A percentile compares a stretch with the other conserved stretches of the same genome.
Evolutionary conservation across 2,113 vertebrate genomes (phyloP).

Genomic region (Sinocyclocheilus maitianheensis): DNA sequence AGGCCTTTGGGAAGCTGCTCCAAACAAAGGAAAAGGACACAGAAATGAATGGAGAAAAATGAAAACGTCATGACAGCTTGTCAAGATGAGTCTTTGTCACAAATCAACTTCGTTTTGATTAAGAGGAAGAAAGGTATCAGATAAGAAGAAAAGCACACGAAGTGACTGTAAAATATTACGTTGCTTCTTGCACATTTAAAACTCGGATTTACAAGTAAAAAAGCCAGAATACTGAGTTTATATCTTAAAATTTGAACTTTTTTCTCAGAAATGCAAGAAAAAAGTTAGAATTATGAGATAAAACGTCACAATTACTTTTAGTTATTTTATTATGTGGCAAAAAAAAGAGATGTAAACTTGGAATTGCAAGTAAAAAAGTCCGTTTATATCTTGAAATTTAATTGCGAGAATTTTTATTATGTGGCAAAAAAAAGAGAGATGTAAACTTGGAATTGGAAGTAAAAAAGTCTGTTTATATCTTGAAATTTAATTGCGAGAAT

Average conservation of each 20-base stretch:
- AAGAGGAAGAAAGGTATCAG: neutral
- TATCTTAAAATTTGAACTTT: neutral
- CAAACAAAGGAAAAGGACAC: conserved; percentile 15
- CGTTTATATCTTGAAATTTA: no score
- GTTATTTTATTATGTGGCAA: no score
- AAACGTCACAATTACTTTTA: no score
- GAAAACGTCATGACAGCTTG: conserved; percentile 6
- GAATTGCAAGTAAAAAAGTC: no score
- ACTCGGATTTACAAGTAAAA: neutral
- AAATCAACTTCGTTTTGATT: neutral
- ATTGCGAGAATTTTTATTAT: no score
- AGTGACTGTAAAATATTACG: neutral
- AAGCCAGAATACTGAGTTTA: neutral
- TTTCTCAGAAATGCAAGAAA: neutral
- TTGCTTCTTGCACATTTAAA: neutral
- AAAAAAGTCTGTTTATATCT: no score
- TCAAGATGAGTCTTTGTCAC: conserved; percentile 17
- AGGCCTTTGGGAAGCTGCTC: conserved; percentile 29
- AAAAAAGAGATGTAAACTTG: no score
- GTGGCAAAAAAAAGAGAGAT: no score
- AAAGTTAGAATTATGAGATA: no score
- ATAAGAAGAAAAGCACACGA: neutral
- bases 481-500: no score
- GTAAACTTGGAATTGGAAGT: no score
- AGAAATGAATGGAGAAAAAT: neutral